Percentiles rank a stretch among this genome's conserved stretches.
These are phyloP conservation scores for Dynastes grantii DNA, from an alignment of 2,888 invertebrate genomes.

Conservation along the genomic window DNA sequence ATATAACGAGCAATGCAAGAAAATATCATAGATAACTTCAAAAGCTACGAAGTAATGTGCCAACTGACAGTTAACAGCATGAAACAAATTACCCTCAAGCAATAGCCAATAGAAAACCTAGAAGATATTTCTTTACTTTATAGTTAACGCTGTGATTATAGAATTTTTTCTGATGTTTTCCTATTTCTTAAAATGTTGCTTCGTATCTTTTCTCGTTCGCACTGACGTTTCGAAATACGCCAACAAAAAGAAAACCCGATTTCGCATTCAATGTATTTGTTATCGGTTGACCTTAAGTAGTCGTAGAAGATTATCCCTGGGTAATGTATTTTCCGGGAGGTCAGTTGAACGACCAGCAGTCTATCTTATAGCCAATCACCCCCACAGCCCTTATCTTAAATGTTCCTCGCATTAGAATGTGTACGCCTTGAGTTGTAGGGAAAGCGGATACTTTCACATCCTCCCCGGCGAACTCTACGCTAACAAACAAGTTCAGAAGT, in stretches of 20 bases:
- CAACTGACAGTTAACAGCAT: too few relatives aligned
- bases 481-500: constrained; percentile 68
- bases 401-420: constrained; percentile 59
- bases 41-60: too few relatives aligned
- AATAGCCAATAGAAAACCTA: too few relatives aligned
- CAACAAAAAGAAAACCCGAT: constrained; percentile 23
- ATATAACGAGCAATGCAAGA: too few relatives aligned
- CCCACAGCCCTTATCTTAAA: constrained; percentile 63
- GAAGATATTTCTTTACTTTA: too few relatives aligned
- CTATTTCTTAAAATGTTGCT: too few relatives aligned
- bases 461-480: constrained; percentile 61
- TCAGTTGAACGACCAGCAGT: constrained; percentile 66
- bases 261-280: constrained; percentile 40
- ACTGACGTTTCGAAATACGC: neutral
- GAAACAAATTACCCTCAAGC: too few relatives aligned
- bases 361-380: constrained; percentile 66
- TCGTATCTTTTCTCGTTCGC: too few relatives aligned
- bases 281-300: constrained; percentile 55
- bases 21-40: too few relatives aligned
- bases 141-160: too few relatives aligned
- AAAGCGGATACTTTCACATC: constrained; percentile 60
- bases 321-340: constrained; percentile 66
- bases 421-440: constrained; percentile 57
- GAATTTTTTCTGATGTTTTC: too few relatives aligned
- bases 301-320: constrained; percentile 51